phyloP scores from a whole-genome alignment of 2,888 invertebrate genomes.

The Ectemnius cavifrons region DNA sequence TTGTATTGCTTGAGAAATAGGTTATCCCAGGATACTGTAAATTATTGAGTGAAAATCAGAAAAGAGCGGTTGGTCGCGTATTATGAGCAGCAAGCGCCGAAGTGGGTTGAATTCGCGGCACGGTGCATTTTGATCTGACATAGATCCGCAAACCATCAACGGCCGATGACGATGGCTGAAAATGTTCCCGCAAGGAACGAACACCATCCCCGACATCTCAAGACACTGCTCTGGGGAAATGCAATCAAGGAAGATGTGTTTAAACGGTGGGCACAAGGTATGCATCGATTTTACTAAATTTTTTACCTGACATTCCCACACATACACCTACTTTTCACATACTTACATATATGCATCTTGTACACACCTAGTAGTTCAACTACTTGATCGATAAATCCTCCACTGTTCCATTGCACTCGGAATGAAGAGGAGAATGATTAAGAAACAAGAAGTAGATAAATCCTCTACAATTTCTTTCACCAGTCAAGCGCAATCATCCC shows the following conservation, averaged over 20 bases:
- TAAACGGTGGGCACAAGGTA: slow-evolving; percentile 94
- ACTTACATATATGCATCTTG: neutral
- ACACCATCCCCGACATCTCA: slow-evolving; percentile 86
- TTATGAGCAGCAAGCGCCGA: slow-evolving; percentile 40
- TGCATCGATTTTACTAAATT: slow-evolving; percentile 20
- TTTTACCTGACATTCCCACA: neutral
- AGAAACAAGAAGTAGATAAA: no score
- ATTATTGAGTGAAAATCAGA: slow-evolving; percentile 15
- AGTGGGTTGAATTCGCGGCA: slow-evolving; percentile 40
- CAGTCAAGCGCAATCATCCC: no score
- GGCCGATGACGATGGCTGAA: slow-evolving; percentile 77
- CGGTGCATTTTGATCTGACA: slow-evolving; percentile 50
- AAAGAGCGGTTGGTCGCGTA: slow-evolving; percentile 30
- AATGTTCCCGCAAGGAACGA: slow-evolving; percentile 78
- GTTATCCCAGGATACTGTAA: slow-evolving; percentile 52
- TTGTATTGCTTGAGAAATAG: slow-evolving; percentile 62
- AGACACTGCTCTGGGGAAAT: slow-evolving; percentile 90
- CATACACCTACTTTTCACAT: neutral
- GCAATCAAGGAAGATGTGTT: slow-evolving; percentile 92
- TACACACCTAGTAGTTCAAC: neutral
- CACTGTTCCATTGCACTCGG: no score
- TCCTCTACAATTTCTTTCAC: no score
- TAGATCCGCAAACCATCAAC: slow-evolving; percentile 15
- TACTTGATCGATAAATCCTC: no score
- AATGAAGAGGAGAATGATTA: no score